phyloP scores from a whole-genome alignment of 2,888 invertebrate genomes.

The Troglohyphantes excavatus region DNA sequence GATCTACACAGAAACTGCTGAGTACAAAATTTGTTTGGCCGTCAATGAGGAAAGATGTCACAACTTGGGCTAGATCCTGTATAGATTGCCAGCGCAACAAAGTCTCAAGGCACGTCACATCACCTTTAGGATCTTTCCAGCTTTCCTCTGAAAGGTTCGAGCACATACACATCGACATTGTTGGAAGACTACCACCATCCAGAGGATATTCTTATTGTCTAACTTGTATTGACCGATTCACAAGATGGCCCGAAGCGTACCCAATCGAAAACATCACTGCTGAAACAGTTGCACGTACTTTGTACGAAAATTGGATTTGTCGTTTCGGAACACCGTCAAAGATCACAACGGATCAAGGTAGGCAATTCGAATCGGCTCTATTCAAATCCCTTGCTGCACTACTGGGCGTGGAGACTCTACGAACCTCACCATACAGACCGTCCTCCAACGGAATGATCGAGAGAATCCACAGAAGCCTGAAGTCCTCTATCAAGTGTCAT shows the following conservation, averaged over 20 bases:
- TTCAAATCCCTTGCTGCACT: constrained; percentile 18
- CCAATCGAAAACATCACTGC: constrained; percentile 28
- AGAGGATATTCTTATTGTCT: not conserved
- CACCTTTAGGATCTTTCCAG: not conserved
- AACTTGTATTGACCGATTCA: not conserved
- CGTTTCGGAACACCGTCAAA: not conserved
- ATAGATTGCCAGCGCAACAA: constrained; percentile 10
- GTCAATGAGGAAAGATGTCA: not conserved
- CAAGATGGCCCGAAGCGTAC: constrained; percentile 30
- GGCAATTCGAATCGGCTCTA: not conserved
- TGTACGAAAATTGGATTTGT: constrained; percentile 7
- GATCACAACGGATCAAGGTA: constrained; percentile 14
- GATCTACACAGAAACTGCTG: not conserved
- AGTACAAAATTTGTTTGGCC: not conserved
- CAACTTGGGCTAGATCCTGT: not conserved
- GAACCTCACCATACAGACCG: not conserved
- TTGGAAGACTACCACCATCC: constrained; percentile 28
- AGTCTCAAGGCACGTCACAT: not conserved
- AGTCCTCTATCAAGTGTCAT: not conserved
- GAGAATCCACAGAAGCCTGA: not conserved
- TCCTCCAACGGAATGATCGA: not conserved
- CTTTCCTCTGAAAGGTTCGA: not conserved
- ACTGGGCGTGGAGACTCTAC: not conserved
- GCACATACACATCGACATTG: not conserved
- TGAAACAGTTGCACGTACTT: not conserved